These are phyloP conservation scores for Rhincodon typus DNA, from an alignment of 2,797 vertebrate genomes.

Conservation along the genomic window DNA sequence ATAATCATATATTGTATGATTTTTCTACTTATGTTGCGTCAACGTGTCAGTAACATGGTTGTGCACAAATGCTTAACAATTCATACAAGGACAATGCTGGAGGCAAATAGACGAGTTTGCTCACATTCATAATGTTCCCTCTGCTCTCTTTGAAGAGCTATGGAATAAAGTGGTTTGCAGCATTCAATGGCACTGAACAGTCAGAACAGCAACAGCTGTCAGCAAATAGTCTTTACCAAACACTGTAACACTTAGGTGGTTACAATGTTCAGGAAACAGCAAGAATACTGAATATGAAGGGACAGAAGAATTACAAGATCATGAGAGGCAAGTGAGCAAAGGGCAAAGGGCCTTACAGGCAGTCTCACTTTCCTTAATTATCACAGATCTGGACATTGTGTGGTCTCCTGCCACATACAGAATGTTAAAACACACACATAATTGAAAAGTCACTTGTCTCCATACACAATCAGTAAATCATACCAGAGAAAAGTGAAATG, in stretches of 20 bases:
- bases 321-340: neutral
- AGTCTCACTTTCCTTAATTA: neutral
- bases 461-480: neutral
- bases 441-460: neutral
- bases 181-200: neutral
- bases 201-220: conserved; percentile 16
- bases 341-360: neutral
- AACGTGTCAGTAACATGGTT: neutral
- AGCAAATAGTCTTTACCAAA: conserved; percentile 24
- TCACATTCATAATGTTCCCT: neutral
- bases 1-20: neutral
- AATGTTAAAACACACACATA: neutral
- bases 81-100: neutral
- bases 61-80: neutral
- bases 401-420: neutral
- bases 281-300: neutral
- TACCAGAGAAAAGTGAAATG: conserved; percentile 13
- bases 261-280: neutral
- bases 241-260: conserved; percentile 1
- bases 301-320: neutral
- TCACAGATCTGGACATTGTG: neutral
- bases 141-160: neutral
- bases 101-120: neutral
- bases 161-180: conserved; percentile 18
- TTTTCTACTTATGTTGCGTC: neutral